These are phyloP conservation scores for Enteromius viviparus DNA, from an alignment of 2,797 vertebrate species.

Conservation along the genomic window DNA sequence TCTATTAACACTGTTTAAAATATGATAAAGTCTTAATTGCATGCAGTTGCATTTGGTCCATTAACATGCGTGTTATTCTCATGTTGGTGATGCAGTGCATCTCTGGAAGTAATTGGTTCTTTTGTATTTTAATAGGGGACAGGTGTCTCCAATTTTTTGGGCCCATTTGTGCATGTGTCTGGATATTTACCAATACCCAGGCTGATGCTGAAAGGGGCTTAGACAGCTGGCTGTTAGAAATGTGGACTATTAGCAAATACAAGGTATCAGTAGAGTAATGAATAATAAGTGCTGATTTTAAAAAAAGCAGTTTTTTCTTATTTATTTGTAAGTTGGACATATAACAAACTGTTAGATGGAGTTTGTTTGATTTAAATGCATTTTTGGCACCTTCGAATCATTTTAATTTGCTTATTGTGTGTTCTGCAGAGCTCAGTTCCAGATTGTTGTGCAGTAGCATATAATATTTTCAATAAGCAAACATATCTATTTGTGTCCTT, in stretches of 20 bases:
- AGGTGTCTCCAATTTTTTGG: not conserved
- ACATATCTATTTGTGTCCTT: constrained; percentile 8
- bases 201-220: not conserved
- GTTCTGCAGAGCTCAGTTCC: not conserved
- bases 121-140: constrained; percentile 15
- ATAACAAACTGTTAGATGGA: not conserved
- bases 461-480: not conserved
- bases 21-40: not conserved
- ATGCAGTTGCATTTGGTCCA: not conserved
- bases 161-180: not conserved
- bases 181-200: not conserved
- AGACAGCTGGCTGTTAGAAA: not conserved
- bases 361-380: not conserved
- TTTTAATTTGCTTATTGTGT: not conserved
- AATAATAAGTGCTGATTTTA: not conserved
- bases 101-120: constrained; percentile 3
- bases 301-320: not conserved
- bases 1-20: not conserved
- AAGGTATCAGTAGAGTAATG: not conserved
- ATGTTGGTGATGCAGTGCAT: not conserved
- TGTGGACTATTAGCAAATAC: not conserved
- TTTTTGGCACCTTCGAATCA: not conserved
- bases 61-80: not conserved
- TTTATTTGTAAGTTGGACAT: not conserved
- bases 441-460: constrained; percentile 11